Conservation (phyloP, 2,888 invertebrate species). For the Tipula confusa region DNA sequence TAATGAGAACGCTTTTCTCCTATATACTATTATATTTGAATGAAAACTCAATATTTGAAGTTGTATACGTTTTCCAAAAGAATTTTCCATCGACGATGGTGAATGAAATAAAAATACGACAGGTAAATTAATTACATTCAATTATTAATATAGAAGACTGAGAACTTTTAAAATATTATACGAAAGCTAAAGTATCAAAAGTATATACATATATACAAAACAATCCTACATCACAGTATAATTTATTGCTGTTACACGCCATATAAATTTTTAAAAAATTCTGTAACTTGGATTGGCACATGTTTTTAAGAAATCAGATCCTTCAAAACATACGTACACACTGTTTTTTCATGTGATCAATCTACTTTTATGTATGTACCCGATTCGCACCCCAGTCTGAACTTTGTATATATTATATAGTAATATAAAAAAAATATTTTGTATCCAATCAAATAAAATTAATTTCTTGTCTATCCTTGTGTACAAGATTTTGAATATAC, state of each 20-base stretch:
- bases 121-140: conserved; percentile 25
- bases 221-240: background rate
- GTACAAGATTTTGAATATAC: background rate
- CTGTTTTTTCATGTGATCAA: background rate
- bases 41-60: no score
- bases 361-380: background rate
- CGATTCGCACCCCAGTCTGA: background rate
- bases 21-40: background rate
- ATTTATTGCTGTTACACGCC: background rate
- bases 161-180: background rate
- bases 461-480: conserved; percentile 20
- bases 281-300: background rate
- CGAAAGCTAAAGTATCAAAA: background rate
- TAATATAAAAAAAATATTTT: background rate
- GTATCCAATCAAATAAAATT: background rate
- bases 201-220: background rate
- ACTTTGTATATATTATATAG: no score
- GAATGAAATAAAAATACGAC: background rate
- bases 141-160: background rate
- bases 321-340: conserved; percentile 3
- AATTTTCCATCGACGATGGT: background rate
- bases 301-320: background rate
- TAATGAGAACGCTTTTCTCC: background rate
- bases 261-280: background rate
- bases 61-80: background rate